These are phyloP conservation scores for Mobula hypostoma DNA, from an alignment of 2,113 vertebrate species.

Conservation along the genomic window DNA sequence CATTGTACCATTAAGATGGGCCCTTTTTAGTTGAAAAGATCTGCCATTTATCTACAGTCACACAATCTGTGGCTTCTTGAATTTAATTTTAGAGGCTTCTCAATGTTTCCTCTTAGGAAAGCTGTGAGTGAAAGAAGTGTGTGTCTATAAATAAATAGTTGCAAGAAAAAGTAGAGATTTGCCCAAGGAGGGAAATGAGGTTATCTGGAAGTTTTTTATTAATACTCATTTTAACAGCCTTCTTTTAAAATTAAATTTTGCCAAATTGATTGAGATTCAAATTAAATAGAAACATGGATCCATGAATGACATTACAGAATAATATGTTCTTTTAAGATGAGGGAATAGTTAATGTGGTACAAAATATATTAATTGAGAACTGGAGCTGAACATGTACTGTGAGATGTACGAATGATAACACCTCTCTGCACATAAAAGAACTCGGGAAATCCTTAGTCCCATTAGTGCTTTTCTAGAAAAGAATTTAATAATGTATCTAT, in stretches of 20 bases:
- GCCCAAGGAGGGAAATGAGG: background rate
- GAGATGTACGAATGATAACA: no score
- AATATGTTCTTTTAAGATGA: no score
- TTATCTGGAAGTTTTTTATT: background rate
- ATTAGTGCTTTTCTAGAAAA: background rate
- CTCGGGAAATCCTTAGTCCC: background rate
- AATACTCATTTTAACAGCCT: background rate
- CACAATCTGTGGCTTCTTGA: background rate
- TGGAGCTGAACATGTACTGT: no score
- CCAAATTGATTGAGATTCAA: background rate
- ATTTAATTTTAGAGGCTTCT: background rate
- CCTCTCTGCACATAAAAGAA: no score
- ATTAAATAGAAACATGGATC: background rate
- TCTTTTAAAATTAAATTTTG: background rate
- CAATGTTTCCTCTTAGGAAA: background rate
- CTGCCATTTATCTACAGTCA: background rate
- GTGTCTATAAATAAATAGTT: background rate
- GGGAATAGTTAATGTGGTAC: no score
- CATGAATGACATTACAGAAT: background rate
- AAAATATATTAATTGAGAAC: no score
- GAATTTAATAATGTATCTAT: background rate
- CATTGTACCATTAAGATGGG: background rate
- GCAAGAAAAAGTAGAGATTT: background rate
- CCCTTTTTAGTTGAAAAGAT: background rate
- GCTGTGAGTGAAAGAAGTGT: background rate